Conservation (phyloP, 2,888 invertebrate species). For the Xestoiulus laeticollis region DNA sequence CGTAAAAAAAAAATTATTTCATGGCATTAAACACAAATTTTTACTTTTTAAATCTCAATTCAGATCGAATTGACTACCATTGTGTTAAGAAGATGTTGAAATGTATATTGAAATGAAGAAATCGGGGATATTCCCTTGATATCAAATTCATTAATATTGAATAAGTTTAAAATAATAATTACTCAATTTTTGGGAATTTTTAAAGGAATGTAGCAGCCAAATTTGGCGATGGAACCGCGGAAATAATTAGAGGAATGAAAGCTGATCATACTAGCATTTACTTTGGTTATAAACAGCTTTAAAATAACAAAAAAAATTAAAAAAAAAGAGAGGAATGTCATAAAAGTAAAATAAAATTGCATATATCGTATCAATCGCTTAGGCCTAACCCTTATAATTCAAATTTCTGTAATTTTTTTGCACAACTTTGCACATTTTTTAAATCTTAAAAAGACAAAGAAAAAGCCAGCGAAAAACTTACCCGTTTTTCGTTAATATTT, state of each 20-base stretch:
- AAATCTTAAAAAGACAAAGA: background rate
- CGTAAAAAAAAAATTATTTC: too few relatives aligned
- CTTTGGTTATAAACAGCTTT: background rate
- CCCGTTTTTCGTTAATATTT: background rate
- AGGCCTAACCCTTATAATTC: background rate
- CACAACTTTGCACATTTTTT: background rate
- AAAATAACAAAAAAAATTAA: background rate
- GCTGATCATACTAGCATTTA: background rate
- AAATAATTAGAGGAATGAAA: background rate
- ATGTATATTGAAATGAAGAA: too few relatives aligned
- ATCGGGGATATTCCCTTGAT: too few relatives aligned
- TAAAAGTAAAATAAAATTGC: background rate
- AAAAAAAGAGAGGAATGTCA: background rate
- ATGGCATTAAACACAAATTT: too few relatives aligned
- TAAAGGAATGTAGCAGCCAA: background rate
- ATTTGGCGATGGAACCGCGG: background rate
- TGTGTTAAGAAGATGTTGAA: too few relatives aligned
- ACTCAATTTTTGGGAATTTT: too few relatives aligned
- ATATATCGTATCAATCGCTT: background rate
- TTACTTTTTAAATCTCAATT: too few relatives aligned
- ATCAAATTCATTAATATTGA: too few relatives aligned
- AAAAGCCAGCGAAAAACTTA: slow-evolving; percentile 10
- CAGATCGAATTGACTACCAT: too few relatives aligned
- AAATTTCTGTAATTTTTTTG: background rate
- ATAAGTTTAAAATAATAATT: too few relatives aligned